Conservation (phyloP, 2,888 invertebrate genomes). For the Perizoma affinitatum region DNA sequence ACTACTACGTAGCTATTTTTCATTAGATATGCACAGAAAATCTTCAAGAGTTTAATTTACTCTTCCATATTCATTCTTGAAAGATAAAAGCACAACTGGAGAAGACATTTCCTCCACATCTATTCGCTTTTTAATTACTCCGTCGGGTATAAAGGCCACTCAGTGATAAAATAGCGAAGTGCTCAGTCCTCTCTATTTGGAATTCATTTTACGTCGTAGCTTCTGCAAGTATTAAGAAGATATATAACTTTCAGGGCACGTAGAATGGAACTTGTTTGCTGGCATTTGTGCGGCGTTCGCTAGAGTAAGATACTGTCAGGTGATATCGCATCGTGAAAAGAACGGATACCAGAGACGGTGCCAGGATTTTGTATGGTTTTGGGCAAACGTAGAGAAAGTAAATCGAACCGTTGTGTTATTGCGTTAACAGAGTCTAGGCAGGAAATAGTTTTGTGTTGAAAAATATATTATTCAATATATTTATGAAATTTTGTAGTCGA, state of each 20-base stretch:
- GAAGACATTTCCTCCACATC: constrained; percentile 14
- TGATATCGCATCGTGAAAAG: constrained; percentile 16
- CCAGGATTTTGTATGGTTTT: too few relatives aligned
- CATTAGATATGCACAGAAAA: too few relatives aligned
- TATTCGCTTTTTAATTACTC: constrained; percentile 18
- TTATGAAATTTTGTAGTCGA: too few relatives aligned
- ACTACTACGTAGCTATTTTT: too few relatives aligned
- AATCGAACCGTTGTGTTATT: too few relatives aligned
- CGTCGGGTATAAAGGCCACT: constrained; percentile 14
- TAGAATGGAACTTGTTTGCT: constrained; percentile 26
- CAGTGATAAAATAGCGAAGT: constrained; percentile 20
- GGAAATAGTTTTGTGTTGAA: too few relatives aligned
- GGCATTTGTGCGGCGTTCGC: constrained; percentile 12
- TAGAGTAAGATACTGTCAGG: constrained; percentile 13
- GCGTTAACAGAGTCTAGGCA: too few relatives aligned
- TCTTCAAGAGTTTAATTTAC: too few relatives aligned
- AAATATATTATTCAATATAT: too few relatives aligned
- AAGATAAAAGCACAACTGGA: constrained; percentile 9
- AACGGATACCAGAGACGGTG: not conserved
- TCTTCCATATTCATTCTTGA: not conserved
- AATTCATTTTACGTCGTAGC: constrained; percentile 26
- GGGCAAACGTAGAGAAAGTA: too few relatives aligned
- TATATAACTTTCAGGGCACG: constrained; percentile 26
- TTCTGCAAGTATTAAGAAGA: constrained; percentile 11
- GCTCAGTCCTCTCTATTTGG: constrained; percentile 8